phyloP scores from a whole-genome alignment of 2,888 invertebrate species.

The Oithona nana region DNA sequence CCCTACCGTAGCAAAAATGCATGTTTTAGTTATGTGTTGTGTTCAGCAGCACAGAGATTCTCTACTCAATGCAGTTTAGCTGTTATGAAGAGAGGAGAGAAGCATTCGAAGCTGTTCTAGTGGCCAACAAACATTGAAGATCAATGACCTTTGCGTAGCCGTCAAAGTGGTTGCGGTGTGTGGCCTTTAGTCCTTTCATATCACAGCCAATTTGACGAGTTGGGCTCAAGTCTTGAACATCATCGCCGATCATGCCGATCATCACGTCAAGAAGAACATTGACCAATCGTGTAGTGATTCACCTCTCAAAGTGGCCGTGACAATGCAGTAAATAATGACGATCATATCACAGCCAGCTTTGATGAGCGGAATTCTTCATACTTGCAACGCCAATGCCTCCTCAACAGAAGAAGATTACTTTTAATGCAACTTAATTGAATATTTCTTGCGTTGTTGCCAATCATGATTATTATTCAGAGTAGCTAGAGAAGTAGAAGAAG shows the following conservation, averaged over 20 bases:
- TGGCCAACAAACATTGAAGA: too few relatives aligned
- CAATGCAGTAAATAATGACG: constrained; percentile 38
- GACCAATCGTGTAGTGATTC: neutral
- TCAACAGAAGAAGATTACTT: too few relatives aligned
- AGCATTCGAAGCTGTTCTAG: too few relatives aligned
- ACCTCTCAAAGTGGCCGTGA: constrained; percentile 61
- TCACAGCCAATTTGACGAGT: constrained; percentile 77
- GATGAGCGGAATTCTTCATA: constrained; percentile 43
- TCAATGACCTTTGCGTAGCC: constrained; percentile 19
- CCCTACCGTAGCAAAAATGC: too few relatives aligned
- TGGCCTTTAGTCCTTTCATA: constrained; percentile 42
- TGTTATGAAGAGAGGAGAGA: too few relatives aligned
- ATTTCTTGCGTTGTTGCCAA: too few relatives aligned
- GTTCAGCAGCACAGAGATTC: too few relatives aligned
- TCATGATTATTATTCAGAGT: too few relatives aligned
- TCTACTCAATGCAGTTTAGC: too few relatives aligned
- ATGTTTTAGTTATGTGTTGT: too few relatives aligned
- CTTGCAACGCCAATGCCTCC: neutral
- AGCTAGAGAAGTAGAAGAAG: too few relatives aligned
- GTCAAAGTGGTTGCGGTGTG: constrained; percentile 21
- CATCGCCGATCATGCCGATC: neutral
- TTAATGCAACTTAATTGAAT: too few relatives aligned
- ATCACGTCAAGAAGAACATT: neutral
- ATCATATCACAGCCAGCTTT: constrained; percentile 96
- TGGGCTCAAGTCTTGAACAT: neutral